These are phyloP conservation scores for Halotydeus destructor DNA, from an alignment of 1,140 invertebrate genomes.

Conservation along the genomic window DNA sequence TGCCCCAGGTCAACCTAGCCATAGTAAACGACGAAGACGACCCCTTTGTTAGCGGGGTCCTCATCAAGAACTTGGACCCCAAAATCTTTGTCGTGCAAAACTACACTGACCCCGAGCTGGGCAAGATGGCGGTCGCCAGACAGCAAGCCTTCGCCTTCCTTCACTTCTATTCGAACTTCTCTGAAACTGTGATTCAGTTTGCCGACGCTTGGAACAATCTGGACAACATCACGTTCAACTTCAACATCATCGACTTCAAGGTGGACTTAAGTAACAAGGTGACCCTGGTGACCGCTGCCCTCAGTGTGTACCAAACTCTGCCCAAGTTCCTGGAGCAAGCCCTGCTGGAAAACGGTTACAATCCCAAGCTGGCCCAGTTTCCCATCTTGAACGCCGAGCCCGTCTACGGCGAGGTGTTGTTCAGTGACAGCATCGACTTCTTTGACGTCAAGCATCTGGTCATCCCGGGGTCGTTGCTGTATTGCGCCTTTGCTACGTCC, in stretches of 20 bases:
- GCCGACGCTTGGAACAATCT: too few relatives aligned
- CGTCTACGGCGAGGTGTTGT: conserved; percentile 46
- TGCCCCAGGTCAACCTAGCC: too few relatives aligned
- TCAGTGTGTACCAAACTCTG: conserved; percentile 1
- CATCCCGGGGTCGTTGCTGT: conserved; percentile 77
- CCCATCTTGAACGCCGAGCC: conserved; percentile 44
- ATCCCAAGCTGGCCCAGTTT: conserved; percentile 3
- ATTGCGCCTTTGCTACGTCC: conserved; percentile 80
- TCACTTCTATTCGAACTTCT: too few relatives aligned
- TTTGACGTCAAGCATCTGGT: too few relatives aligned
- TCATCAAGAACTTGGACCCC: too few relatives aligned
- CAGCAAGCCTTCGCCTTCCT: too few relatives aligned
- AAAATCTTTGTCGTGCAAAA: too few relatives aligned
- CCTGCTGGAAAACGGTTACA: not conserved
- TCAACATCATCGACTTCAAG: not conserved
- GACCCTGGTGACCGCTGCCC: not conserved
- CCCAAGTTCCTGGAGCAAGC: not conserved
- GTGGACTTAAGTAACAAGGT: not conserved
- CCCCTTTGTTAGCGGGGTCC: too few relatives aligned
- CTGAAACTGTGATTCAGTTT: too few relatives aligned
- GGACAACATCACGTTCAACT: not conserved
- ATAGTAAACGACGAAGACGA: too few relatives aligned
- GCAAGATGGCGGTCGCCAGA: too few relatives aligned
- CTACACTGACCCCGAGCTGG: too few relatives aligned
- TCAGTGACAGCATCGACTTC: conserved; percentile 35